These are phyloP conservation scores for Dicentrarchus labrax DNA, from an alignment of 2,113 vertebrate species.

Conservation along the genomic window DNA sequence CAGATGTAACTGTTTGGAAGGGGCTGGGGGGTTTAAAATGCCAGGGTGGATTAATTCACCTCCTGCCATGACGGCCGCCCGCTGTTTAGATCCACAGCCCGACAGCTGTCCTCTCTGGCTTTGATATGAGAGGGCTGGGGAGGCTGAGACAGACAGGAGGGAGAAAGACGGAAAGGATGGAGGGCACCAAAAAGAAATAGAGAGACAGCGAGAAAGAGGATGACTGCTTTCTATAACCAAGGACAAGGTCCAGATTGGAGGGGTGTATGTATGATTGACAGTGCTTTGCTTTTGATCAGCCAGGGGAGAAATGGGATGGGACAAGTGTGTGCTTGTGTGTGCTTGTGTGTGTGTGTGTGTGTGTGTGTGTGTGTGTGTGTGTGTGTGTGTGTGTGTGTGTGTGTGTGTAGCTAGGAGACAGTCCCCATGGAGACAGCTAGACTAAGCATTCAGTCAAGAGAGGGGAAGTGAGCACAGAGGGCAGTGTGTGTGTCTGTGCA, in stretches of 20 bases:
- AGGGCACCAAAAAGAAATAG: slow-evolving; percentile 27
- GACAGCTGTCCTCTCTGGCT: slow-evolving; percentile 70
- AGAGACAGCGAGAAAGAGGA: slow-evolving; percentile 35
- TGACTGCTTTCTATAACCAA: slow-evolving; percentile 62
- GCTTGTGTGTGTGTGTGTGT: slow-evolving; percentile 45
- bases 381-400: slow-evolving; percentile 16
- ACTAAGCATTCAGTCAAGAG: slow-evolving; percentile 65
- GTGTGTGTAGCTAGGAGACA: slow-evolving; percentile 69
- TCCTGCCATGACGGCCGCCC: slow-evolving; percentile 55
- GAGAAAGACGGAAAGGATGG: slow-evolving; percentile 22
- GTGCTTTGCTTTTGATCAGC: slow-evolving; percentile 77
- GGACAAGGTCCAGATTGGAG: slow-evolving; percentile 67
- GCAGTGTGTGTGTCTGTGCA: slow-evolving; percentile 30
- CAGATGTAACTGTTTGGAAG: slow-evolving; percentile 64
- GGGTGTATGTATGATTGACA: slow-evolving; percentile 69
- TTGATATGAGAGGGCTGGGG: slow-evolving; percentile 58
- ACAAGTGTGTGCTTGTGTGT: slow-evolving; percentile 38
- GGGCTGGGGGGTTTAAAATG: slow-evolving; percentile 68
- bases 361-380: slow-evolving; percentile 24
- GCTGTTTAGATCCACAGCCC: slow-evolving; percentile 60
- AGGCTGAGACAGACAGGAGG: slow-evolving; percentile 26
- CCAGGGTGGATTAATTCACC: slow-evolving; percentile 77
- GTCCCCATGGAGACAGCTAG: slow-evolving; percentile 77
- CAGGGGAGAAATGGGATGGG: slow-evolving; percentile 71
- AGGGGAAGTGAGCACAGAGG: slow-evolving; percentile 48